Base-by-base conservation (phyloP, 1,140 invertebrate species). In the Bombus polaris region DNA sequence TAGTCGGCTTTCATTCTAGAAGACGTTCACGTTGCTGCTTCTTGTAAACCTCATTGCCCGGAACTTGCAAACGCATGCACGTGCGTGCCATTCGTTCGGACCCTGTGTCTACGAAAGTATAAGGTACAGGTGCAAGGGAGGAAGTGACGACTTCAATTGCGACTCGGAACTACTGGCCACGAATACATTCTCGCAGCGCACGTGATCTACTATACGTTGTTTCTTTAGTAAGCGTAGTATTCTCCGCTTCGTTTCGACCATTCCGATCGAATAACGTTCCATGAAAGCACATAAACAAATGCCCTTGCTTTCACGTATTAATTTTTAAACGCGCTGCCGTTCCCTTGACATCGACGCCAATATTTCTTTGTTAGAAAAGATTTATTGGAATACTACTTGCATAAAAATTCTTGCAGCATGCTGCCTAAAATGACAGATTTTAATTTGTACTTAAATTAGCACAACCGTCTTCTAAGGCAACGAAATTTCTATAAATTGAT, bases 21-120 rank as follows among this genome's bases (percentile, higher is more conserved):
- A 81, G 89, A 79, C 79, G 86, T 89, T 90, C 89, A 88, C 88
- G 88, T 89, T 78, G 82, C 88, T 72, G 66, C 76, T 83, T 88
- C 82, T 87, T 73, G 86, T 71, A 80, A 81, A 89, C 84, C 83
- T 88, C 53, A 72, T 81, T 87, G 82, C 86, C 53, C 57, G 37
- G 86, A 88, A 88, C 89, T 89, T 82, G 76, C 86, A 85, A 89
- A 89, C 85, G 88, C 76, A 39, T 87, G 86, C 89, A 90, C 89
- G 89, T 86, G 89, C 89, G 88, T 89, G 86, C 89, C 81, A 89
- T 90, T 90, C 84, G 85, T 90, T 90, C 82, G 82, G 81, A 90
- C 83, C 18, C 86, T 62, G 82, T 68, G 82, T 85, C 89, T 90
- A 66, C 82, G 76, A 74, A 83, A 71, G 87, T 75, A 84, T 78